These are phyloP conservation scores for Limnephilus lunatus DNA, from an alignment of 2,888 invertebrate genomes.

Conservation along the genomic window DNA sequence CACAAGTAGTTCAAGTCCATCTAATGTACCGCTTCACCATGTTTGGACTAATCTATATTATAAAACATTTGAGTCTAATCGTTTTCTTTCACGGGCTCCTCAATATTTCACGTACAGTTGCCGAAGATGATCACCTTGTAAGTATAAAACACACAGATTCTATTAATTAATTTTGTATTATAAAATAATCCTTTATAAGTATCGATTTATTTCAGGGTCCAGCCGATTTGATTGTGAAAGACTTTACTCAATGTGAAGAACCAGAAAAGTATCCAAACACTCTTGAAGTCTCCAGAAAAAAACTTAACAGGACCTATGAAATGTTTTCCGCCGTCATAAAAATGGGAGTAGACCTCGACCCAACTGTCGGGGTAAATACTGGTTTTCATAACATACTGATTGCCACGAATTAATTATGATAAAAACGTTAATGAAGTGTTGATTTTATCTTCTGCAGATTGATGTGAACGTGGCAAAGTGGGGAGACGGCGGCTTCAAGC, in stretches of 20 bases:
- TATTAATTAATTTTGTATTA: too few species aligned
- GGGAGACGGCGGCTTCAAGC: slow-evolving; percentile 56
- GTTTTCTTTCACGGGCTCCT: not conserved
- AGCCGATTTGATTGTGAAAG: not conserved
- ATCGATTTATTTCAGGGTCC: not conserved
- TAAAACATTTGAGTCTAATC: not conserved
- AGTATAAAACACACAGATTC: not conserved
- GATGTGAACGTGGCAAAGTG: slow-evolving; percentile 49
- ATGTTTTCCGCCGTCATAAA: not conserved
- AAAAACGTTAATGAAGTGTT: not conserved
- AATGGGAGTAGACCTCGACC: not conserved
- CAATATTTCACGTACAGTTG: not conserved
- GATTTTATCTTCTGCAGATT: not conserved
- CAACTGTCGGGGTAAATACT: not conserved
- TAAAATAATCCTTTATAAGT: too few species aligned
- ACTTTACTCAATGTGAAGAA: not conserved
- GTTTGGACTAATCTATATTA: not conserved
- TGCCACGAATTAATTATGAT: too few species aligned
- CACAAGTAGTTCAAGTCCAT: not conserved
- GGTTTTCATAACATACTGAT: not conserved
- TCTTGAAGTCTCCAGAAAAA: not conserved
- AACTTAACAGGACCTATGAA: not conserved
- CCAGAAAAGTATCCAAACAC: not conserved
- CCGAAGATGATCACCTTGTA: not conserved
- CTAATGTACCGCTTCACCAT: not conserved